phyloP scores from a whole-genome alignment of 2,113 vertebrate species.

The Tachysurus vachellii region DNA sequence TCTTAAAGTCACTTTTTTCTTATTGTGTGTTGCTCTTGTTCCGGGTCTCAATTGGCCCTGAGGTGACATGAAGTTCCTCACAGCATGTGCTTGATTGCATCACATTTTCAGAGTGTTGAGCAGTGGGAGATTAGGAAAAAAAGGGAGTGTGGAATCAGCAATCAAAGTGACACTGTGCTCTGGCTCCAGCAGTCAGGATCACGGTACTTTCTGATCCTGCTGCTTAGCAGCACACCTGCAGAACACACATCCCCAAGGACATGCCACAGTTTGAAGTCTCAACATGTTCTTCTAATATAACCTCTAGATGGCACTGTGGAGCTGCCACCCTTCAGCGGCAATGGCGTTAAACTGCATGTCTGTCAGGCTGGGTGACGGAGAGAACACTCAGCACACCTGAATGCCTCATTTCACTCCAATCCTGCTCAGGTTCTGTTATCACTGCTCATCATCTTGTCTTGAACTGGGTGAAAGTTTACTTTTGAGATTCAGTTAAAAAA shows the following conservation, averaged over 20 bases:
- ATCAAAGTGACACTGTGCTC: slow-evolving; percentile 60
- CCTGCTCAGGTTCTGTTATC: slow-evolving; percentile 57
- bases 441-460: slow-evolving; percentile 63
- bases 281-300: background rate
- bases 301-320: slow-evolving; percentile 78
- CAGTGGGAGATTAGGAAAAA: slow-evolving; percentile 66
- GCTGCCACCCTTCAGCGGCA: slow-evolving; percentile 51
- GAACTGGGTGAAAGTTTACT: slow-evolving; percentile 58
- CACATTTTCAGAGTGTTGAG: slow-evolving; percentile 62
- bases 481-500: slow-evolving; percentile 36
- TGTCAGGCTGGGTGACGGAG: slow-evolving; percentile 50
- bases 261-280: background rate
- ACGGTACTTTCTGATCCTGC: slow-evolving; percentile 39
- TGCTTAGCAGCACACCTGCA: slow-evolving; percentile 64
- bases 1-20: slow-evolving; percentile 39
- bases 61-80: slow-evolving; percentile 56
- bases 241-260: slow-evolving; percentile 46
- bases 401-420: slow-evolving; percentile 67
- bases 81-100: slow-evolving; percentile 61
- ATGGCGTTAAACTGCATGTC: slow-evolving; percentile 32
- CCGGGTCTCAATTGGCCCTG: slow-evolving; percentile 47
- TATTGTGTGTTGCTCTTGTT: slow-evolving; percentile 44
- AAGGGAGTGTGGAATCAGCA: slow-evolving; percentile 64
- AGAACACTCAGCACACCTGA: slow-evolving; percentile 60
- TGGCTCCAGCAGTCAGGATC: slow-evolving; percentile 58